These are phyloP conservation scores for Drosophila flavopinicola DNA, from an alignment of 2,888 invertebrate species.

Conservation along the genomic window DNA sequence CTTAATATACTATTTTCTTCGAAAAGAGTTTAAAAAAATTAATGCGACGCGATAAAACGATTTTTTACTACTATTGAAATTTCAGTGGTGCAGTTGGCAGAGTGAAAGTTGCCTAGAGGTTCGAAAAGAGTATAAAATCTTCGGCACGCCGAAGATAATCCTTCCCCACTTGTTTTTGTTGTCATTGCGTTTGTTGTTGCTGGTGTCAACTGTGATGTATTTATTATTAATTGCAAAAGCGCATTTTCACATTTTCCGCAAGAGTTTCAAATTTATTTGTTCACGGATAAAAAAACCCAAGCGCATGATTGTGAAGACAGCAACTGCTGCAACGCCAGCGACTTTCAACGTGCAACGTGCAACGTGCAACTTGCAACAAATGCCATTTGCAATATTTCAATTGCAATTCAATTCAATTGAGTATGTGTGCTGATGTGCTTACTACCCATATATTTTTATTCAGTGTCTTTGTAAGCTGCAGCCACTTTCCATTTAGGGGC, in stretches of 20 bases:
- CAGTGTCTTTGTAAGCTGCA: conserved; percentile 44
- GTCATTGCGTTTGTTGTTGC: conserved; percentile 6
- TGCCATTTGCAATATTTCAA: conserved; percentile 73
- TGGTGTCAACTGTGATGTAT: conserved; percentile 11
- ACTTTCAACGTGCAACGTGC: conserved; percentile 21
- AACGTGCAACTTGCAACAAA: conserved; percentile 43
- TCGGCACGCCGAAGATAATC: too few relatives aligned
- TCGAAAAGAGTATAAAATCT: too few relatives aligned
- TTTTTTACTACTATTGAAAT: too few relatives aligned
- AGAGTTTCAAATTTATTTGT: conserved; percentile 27
- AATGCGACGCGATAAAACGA: too few relatives aligned
- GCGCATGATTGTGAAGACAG: background rate
- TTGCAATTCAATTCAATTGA: conserved; percentile 63
- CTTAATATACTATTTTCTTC: too few relatives aligned
- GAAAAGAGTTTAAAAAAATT: too few relatives aligned
- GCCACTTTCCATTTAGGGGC: conserved; percentile 19
- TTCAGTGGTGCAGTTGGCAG: too few relatives aligned
- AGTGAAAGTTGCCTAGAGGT: too few relatives aligned
- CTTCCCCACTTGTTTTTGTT: conserved; percentile 5
- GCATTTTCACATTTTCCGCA: conserved; percentile 28
- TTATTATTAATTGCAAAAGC: conserved; percentile 45
- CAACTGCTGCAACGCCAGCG: conserved; percentile 17
- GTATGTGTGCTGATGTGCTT: conserved; percentile 27
- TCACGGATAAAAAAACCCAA: background rate
- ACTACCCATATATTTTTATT: conserved; percentile 16